These are phyloP conservation scores for Latheticus oryzae DNA, from an alignment of 2,888 invertebrate species.

Conservation along the genomic window DNA sequence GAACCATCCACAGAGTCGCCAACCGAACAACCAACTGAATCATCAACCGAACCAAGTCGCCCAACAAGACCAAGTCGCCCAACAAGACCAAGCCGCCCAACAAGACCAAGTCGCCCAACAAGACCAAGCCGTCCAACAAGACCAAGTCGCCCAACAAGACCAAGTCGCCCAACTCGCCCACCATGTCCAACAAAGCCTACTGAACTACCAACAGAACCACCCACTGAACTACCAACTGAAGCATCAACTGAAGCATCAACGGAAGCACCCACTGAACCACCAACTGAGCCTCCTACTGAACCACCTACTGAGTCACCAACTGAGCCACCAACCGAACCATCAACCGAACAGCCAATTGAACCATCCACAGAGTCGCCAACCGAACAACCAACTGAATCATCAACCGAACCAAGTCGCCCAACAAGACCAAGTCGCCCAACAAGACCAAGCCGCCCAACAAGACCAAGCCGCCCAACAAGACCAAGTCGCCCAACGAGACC, in stretches of 20 bases:
- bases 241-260: constrained; percentile 22
- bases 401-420: background rate
- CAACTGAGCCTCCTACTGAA: constrained; percentile 24
- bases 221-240: constrained; percentile 15
- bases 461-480: background rate
- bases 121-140: constrained; percentile 19
- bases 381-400: constrained; percentile 12
- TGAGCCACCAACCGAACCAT: constrained; percentile 8
- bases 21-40: constrained; percentile 14
- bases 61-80: constrained; percentile 7
- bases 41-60: constrained; percentile 11
- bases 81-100: constrained; percentile 9
- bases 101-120: constrained; percentile 8
- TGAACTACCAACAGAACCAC: constrained; percentile 5
- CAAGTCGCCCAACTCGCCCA: constrained; percentile 10
- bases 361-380: constrained; percentile 8
- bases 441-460: constrained; percentile 1
- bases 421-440: constrained; percentile 4
- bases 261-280: constrained; percentile 11
- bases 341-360: constrained; percentile 16
- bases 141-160: constrained; percentile 3
- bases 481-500: constrained; percentile 12
- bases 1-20: constrained; percentile 10
- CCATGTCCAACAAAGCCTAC: constrained; percentile 26
- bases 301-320: constrained; percentile 28